A percentile compares a stretch with the other conserved stretches of the same genome.
Evolutionary conservation across 2,113 vertebrate species (phyloP).

Genomic region (Podilymbus podiceps): DNA sequence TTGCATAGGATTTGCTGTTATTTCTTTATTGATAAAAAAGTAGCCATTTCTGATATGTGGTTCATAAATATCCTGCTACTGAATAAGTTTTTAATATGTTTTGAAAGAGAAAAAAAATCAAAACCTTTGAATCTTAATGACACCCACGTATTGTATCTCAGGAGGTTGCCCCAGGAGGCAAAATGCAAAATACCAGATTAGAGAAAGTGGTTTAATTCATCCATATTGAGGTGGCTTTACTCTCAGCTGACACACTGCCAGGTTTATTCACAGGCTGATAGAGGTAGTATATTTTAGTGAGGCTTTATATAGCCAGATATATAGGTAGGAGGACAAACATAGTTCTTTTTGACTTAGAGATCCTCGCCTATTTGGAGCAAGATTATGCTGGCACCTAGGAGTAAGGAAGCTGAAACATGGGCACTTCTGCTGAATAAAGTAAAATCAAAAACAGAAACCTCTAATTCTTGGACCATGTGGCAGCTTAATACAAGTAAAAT

Average conservation of each 20-base stretch:
- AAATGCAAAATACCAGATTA: slow-evolving; percentile 1
- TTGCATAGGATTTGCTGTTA: neutral
- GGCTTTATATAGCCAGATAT: neutral
- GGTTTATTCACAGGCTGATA: slow-evolving; percentile 23
- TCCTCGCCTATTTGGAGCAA: neutral
- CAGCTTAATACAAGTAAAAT: neutral
- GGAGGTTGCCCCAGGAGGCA: neutral
- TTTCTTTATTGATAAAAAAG: neutral
- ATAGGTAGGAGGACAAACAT: neutral
- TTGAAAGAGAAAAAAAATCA: neutral
- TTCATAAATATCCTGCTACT: neutral
- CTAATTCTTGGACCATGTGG: neutral
- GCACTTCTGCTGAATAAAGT: neutral
- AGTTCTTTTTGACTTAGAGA: slow-evolving; percentile 14
- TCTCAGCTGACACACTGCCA: neutral
- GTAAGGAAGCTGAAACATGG: neutral
- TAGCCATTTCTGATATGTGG: neutral
- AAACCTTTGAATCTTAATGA: neutral
- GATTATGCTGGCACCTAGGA: neutral
- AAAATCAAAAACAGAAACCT: neutral
- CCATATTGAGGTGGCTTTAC: slow-evolving; percentile 11
- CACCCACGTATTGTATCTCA: neutral
- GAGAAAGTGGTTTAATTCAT: slow-evolving; percentile 1
- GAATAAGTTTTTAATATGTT: neutral
- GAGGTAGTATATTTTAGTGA: slow-evolving; percentile 16